These are phyloP conservation scores for Cyprinodon diabolis DNA, from an alignment of 2,797 vertebrate species.

Conservation along the genomic window DNA sequence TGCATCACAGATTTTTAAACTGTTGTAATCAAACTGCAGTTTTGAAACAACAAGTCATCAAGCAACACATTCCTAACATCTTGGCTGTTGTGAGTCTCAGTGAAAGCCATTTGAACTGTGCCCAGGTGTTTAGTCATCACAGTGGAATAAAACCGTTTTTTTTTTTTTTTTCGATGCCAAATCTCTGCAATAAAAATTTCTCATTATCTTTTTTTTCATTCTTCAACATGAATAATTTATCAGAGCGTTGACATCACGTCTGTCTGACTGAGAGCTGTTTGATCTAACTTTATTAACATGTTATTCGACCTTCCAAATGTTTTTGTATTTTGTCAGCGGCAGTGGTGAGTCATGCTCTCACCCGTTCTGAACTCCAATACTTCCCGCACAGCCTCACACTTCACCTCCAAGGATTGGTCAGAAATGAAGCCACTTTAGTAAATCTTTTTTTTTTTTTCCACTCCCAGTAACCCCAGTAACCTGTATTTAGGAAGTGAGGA, in stretches of 20 bases:
- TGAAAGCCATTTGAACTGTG: not conserved
- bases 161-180: not conserved
- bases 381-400: constrained; percentile 7
- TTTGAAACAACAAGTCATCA: not conserved
- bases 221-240: constrained; percentile 1
- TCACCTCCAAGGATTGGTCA: not conserved
- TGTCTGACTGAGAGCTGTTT: constrained; percentile 21
- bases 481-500: constrained; percentile 4
- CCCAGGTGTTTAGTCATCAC: constrained; percentile 7
- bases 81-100: not conserved
- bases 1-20: not conserved
- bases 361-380: not conserved
- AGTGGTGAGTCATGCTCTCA: constrained; percentile 36
- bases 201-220: constrained; percentile 1
- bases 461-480: not conserved
- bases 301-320: constrained; percentile 35
- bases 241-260: constrained; percentile 45
- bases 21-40: not conserved
- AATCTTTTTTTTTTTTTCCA: not conserved
- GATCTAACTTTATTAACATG: constrained; percentile 38
- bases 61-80: constrained; percentile 4
- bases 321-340: constrained; percentile 41
- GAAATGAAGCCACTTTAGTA: constrained; percentile 8
- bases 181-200: constrained; percentile 19
- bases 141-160: constrained; percentile 11